A percentile compares a stretch with the other conserved stretches of the same genome.
Conservation (phyloP, 2,113 vertebrate species). For the Sander lucioperca region DNA sequence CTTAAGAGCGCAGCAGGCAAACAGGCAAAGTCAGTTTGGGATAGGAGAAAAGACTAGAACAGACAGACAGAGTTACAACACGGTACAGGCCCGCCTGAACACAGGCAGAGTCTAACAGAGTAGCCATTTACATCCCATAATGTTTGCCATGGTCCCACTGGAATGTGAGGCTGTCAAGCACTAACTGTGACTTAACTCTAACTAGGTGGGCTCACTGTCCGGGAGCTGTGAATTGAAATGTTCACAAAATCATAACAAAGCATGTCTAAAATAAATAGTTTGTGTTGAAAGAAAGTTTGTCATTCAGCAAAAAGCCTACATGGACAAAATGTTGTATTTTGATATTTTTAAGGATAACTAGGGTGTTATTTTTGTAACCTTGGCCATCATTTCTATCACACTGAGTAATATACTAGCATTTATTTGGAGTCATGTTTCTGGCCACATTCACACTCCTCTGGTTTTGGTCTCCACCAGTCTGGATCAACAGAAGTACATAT, state of each 20-base stretch:
- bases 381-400: background rate
- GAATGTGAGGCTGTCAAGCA: background rate
- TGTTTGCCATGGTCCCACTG: slow-evolving; percentile 16
- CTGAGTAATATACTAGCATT: background rate
- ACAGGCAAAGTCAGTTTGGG: slow-evolving; percentile 50
- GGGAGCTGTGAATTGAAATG: background rate
- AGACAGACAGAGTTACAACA: slow-evolving; percentile 13
- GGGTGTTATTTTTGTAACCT: background rate
- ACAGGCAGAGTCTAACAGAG: slow-evolving; percentile 48
- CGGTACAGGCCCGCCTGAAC: slow-evolving; percentile 13
- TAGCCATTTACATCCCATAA: slow-evolving; percentile 67
- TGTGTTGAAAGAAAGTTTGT: background rate
- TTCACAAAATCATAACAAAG: background rate
- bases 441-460: too few relatives aligned
- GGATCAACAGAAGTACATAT: too few relatives aligned
- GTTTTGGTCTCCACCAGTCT: too few relatives aligned
- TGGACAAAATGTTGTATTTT: background rate
- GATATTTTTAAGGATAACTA: background rate
- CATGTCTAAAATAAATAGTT: slow-evolving; percentile 5
- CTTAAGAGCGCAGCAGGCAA: slow-evolving; percentile 70
- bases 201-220: background rate
- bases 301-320: background rate
- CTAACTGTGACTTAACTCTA: background rate
- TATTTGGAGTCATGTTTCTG: background rate
- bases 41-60: background rate